Conservation (phyloP, 2,797 vertebrate species). For the Semaprochilodus insignis region DNA sequence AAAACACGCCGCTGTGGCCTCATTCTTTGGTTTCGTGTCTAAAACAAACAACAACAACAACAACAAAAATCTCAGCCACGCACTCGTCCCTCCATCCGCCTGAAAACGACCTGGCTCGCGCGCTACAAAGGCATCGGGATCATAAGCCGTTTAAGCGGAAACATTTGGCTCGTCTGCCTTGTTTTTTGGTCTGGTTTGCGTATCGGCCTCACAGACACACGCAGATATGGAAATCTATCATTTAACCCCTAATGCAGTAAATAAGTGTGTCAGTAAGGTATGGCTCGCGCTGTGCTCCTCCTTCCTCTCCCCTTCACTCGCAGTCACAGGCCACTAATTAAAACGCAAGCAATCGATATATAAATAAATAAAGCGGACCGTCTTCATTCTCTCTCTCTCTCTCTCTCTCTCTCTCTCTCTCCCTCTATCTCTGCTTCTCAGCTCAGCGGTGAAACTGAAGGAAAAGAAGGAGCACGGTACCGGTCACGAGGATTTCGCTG, state of each 20-base stretch:
- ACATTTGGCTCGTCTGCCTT: constrained; percentile 66
- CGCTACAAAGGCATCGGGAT: constrained; percentile 6
- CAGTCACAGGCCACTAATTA: constrained; percentile 75
- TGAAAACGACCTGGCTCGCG: constrained; percentile 45
- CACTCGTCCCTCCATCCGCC: constrained; percentile 58
- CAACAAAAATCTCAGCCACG: constrained; percentile 43
- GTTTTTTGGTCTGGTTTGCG: constrained; percentile 71
- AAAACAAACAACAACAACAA: background rate
- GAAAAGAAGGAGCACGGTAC: constrained; percentile 59
- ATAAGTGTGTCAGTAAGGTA: constrained; percentile 72
- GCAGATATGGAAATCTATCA: constrained; percentile 52
- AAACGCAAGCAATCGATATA: constrained; percentile 76
- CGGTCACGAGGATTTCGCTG: constrained; percentile 68
- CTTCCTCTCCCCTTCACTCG: constrained; percentile 72
- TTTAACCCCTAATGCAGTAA: constrained; percentile 63
- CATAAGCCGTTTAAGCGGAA: background rate
- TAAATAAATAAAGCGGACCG: constrained; percentile 63
- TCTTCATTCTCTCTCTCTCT: background rate
- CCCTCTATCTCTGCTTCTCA: background rate
- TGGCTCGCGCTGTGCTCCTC: constrained; percentile 67
- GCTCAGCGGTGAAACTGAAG: constrained; percentile 51
- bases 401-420: constrained; percentile 24
- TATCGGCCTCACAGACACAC: constrained; percentile 44
- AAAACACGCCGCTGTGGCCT: constrained; percentile 50
- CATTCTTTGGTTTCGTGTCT: constrained; percentile 68